Evolutionary conservation across 2,797 vertebrate genomes (phyloP), one percentile per base, ranked within the genome.

Genomic region (Onychomys torridus): DNA sequence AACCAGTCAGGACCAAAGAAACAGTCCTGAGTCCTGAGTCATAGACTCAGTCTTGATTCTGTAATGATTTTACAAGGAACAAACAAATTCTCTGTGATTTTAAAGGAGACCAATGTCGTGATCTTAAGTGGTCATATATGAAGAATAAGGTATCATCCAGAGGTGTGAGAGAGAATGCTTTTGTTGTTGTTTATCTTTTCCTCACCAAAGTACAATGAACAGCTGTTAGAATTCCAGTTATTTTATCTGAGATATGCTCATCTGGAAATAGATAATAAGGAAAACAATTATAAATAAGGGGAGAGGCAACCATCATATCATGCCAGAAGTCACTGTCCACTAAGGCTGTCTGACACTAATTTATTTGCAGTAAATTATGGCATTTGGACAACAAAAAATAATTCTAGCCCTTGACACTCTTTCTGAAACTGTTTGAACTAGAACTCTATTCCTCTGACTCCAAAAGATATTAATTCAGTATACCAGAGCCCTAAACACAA

Each of bases 361-460:
- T 65, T 67, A 84, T 83, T 78, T 94, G 23, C 27, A 17, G 49
- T 69, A 92, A 67, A n/a, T 10, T 46, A 43, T 7, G 27, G 17
- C 40, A 84, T 63, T 83, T 46, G 59, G 21, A 46, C 9, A 46
- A 63, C 9, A 79, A 65, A 61, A 77, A 57, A 23, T 5, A 59
- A 61, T 65, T 40, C 27, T 27, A 40, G 17, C 3, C 7, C 9
- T 92, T 75, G 59, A 61, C 9, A 16, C 6, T 88, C 6, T 88
- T 92, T 69, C 73, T 89, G n/a, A 92, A 95, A 46, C 4, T 29
- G 8, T 67, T 14, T 96, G 59, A 95, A 12, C n/a, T 65, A 75
- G 52, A 69, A 69, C 40, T 65, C 27, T 21, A 46, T 82, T 55
- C 59, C 63, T 77, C 25, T 21, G 59, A 46, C 21, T 21, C 82